Evolutionary conservation across 2,888 invertebrate genomes (phyloP).

Genomic region (Diarsia dahlii): DNA sequence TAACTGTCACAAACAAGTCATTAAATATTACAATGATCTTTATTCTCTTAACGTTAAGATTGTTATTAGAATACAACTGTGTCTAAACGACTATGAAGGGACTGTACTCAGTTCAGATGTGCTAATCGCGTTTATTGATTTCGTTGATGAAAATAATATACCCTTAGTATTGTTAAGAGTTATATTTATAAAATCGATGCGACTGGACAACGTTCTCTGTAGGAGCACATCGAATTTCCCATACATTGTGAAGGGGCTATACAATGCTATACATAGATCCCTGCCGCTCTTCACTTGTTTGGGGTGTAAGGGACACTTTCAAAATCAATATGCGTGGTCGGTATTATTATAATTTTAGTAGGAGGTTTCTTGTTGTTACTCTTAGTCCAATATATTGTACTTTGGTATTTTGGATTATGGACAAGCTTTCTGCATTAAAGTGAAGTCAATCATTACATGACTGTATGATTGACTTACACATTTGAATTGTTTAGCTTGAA

Average conservation of each 20-base stretch:
- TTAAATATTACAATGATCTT: neutral
- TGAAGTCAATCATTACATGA: too few species aligned
- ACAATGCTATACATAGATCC: neutral
- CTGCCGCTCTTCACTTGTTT: neutral
- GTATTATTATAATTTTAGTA: neutral
- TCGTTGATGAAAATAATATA: neutral
- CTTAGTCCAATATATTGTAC: neutral
- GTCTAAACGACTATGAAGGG: too few species aligned
- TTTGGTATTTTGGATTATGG: neutral
- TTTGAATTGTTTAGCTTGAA: neutral
- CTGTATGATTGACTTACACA: neutral
- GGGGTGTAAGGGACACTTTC: neutral
- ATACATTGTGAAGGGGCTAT: neutral
- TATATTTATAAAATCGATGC: slow-evolving; percentile 16
- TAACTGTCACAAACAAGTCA: neutral
- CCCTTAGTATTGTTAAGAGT: slow-evolving; percentile 4
- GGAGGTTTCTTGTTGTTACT: neutral
- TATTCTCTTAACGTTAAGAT: neutral
- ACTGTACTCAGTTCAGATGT: neutral
- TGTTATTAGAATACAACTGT: too few species aligned
- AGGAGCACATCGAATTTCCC: neutral
- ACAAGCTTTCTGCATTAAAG: neutral
- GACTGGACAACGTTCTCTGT: slow-evolving; percentile 11
- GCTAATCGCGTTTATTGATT: neutral
- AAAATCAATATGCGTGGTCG: slow-evolving; percentile 15